Evolutionary conservation across 2,797 vertebrate genomes (phyloP), one percentile per base, ranked within the genome.

Genomic region (Crossoptilon crossoptilon): DNA sequence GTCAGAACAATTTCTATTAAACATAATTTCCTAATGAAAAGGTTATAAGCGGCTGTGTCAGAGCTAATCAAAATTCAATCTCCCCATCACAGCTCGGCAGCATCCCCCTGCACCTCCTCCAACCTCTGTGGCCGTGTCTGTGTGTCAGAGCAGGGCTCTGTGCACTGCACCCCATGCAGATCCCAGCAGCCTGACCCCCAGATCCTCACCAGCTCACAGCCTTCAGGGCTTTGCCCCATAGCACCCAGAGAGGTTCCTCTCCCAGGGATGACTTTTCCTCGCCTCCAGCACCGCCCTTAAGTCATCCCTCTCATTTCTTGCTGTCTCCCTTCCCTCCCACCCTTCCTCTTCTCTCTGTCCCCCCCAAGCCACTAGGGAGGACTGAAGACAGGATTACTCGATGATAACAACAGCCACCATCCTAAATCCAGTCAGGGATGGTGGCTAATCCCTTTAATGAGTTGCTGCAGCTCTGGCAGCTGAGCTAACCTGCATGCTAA

Each of bases 1-100:
- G 97, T 97, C 97, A 97, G 97, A 97, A 97, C 97, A 97, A 96
- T 96, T 97, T 94, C 97, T 97, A 97, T 98, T 97, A 97, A 97
- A 97, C 95, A 93, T 96, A 97, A 98, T 98, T 98, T 98, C 95
- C 97, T 97, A 97, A 98, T 97, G 97, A 97, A 97, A 97, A 98
- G 97, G 97, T 98, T 97, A 96, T 93, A 66, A 97, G 96, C n/a
- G 60, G 96, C 86, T 88, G 88, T 84, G 60, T 96, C 95, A 90
- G 89, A 96, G 95, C 95, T 97, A 94, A 97, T 97, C 94, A 97
- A 94, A 96, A 96, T 93, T 96, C 95, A 96, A 91, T 91, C 92
- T 91, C 95, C 88, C 91, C 17, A 49, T 62, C 67, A 55, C 67
- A 23, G 64, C 79, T 41, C 48, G 89, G 60, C 69, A 69, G 82